phyloP scores from a whole-genome alignment of 2,888 invertebrate genomes.

The Cheilosia urbana region DNA sequence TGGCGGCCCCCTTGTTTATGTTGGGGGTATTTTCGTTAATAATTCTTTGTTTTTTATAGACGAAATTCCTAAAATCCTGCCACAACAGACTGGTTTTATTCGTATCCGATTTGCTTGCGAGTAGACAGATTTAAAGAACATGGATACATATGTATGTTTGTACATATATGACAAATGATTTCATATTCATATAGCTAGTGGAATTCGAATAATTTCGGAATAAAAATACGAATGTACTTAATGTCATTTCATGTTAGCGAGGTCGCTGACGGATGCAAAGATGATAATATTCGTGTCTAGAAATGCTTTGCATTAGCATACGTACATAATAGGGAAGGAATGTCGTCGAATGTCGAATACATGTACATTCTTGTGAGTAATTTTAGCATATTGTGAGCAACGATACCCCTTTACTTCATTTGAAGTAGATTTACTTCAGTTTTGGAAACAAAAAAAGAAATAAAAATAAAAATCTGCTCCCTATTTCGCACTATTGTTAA shows the following conservation, averaged over 20 bases:
- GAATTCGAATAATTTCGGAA: not conserved
- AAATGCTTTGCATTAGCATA: conserved; percentile 14
- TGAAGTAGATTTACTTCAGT: too few species aligned
- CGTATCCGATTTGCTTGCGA: not conserved
- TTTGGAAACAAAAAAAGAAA: too few species aligned
- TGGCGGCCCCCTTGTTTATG: not conserved
- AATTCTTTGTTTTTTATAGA: not conserved
- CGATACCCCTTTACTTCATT: too few species aligned
- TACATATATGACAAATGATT: too few species aligned
- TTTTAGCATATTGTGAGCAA: conserved; percentile 15
- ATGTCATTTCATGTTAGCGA: conserved; percentile 18
- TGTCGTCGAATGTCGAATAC: not conserved
- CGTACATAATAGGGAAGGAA: not conserved
- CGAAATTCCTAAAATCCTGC: too few species aligned
- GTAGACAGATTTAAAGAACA: not conserved
- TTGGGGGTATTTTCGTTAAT: not conserved
- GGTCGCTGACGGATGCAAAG: not conserved
- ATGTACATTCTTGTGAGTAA: not conserved
- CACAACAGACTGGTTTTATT: not conserved
- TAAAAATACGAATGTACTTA: not conserved
- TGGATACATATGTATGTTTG: not conserved
- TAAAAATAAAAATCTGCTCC: too few species aligned
- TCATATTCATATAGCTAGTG: not conserved
- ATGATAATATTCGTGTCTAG: not conserved
- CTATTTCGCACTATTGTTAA: too few species aligned